phyloP scores from a whole-genome alignment of 2,113 vertebrate genomes.

The Collichthys lucidus region DNA sequence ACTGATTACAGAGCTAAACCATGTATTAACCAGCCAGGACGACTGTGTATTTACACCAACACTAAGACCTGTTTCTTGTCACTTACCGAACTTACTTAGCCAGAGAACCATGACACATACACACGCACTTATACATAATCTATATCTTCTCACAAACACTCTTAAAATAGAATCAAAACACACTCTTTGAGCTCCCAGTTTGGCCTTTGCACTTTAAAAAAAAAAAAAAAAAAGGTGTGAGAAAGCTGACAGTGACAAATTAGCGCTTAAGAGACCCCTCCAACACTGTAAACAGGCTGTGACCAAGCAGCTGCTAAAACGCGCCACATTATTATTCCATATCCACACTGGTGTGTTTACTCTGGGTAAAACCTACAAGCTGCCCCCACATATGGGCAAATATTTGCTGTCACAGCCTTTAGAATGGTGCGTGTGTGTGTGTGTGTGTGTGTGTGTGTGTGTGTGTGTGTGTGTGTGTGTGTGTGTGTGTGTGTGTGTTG shows the following conservation, averaged over 20 bases:
- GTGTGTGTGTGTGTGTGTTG: slow-evolving; percentile 41
- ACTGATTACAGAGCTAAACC: slow-evolving; percentile 67
- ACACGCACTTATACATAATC: slow-evolving; percentile 22
- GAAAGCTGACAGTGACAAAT: slow-evolving; percentile 82
- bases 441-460: slow-evolving; percentile 29
- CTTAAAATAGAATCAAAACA: slow-evolving; percentile 60
- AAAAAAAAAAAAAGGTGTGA: slow-evolving; percentile 54
- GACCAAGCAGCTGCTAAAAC: slow-evolving; percentile 78
- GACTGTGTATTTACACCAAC: slow-evolving; percentile 44
- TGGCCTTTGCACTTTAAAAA: neutral
- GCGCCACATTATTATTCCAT: slow-evolving; percentile 81
- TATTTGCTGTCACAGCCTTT: slow-evolving; percentile 74
- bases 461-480: slow-evolving; percentile 39
- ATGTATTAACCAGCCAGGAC: slow-evolving; percentile 44
- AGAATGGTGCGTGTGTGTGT: slow-evolving; percentile 57
- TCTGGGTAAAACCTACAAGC: slow-evolving; percentile 73
- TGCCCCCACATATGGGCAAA: slow-evolving; percentile 78
- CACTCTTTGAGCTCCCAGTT: slow-evolving; percentile 31
- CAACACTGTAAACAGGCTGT: slow-evolving; percentile 76
- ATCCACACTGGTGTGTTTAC: slow-evolving; percentile 77
- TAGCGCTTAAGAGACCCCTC: slow-evolving; percentile 78
- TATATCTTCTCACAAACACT: slow-evolving; percentile 40
- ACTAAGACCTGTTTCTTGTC: slow-evolving; percentile 32
- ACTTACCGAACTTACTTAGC: slow-evolving; percentile 42
- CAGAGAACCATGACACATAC: neutral